Conservation (phyloP, 2,113 vertebrate genomes). For the Petrocephalus zakoni region DNA sequence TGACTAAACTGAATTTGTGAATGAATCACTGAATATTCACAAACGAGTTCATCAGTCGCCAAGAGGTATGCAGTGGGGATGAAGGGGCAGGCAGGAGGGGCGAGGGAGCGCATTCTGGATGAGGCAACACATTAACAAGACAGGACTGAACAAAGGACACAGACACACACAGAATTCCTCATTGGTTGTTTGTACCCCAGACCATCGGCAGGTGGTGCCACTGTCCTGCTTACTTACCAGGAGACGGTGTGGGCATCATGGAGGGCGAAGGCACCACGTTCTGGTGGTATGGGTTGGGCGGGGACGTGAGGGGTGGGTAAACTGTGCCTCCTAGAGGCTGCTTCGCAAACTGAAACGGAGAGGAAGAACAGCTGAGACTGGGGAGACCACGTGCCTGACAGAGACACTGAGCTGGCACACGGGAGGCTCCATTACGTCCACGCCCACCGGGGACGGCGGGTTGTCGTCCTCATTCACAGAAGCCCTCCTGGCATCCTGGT, state of each 20-base stretch:
- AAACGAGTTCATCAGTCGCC: neutral
- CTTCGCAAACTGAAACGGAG: conserved; percentile 64
- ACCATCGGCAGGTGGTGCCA: neutral
- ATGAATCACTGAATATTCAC: conserved; percentile 37
- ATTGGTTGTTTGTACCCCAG: neutral
- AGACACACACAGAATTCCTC: neutral
- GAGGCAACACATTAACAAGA: neutral
- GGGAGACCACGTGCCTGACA: conserved; percentile 43
- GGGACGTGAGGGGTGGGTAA: conserved; percentile 91
- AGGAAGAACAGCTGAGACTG: neutral
- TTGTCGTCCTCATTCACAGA: conserved; percentile 97
- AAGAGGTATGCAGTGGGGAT: neutral
- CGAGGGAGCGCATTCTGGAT: neutral
- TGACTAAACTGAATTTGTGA: conserved; percentile 38
- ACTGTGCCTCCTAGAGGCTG: conserved; percentile 70
- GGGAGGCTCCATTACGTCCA: conserved; percentile 87
- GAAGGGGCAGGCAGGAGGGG: neutral
- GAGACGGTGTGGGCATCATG: conserved; percentile 96
- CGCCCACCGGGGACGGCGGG: conserved; percentile 92
- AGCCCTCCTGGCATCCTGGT: conserved; percentile 88
- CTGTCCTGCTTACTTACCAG: conserved; percentile 65
- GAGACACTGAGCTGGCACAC: conserved; percentile 76
- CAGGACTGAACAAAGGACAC: neutral
- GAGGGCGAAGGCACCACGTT: conserved; percentile 87
- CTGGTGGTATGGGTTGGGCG: conserved; percentile 83